These are phyloP conservation scores for Grantiella picta DNA, from an alignment of 2,113 vertebrate species.

Conservation along the genomic window DNA sequence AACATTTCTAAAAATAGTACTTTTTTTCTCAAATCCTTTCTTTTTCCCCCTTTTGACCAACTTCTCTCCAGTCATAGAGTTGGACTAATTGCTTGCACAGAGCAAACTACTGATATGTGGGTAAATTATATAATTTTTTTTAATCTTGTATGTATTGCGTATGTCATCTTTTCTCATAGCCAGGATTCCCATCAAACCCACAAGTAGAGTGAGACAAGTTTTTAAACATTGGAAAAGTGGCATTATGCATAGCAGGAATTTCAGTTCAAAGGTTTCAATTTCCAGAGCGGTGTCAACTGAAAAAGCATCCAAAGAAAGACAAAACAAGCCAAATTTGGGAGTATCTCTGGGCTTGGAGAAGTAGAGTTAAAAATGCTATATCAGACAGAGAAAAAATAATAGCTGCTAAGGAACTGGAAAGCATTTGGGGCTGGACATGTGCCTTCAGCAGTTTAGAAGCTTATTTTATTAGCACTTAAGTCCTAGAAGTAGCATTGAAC, in stretches of 20 bases:
- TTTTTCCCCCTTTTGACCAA: neutral
- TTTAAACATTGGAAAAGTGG: neutral
- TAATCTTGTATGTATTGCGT: neutral
- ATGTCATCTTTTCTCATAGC: neutral
- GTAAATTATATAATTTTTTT: neutral
- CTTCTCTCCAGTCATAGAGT: neutral
- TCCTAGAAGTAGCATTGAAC: conserved; percentile 62
- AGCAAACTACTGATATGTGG: neutral
- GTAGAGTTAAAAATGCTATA: neutral
- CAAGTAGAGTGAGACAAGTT: neutral
- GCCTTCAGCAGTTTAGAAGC: conserved; percentile 47
- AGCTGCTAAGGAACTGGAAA: conserved; percentile 9
- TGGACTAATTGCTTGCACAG: neutral
- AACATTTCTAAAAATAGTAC: neutral
- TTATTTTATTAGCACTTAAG: conserved; percentile 65
- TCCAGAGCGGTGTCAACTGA: neutral
- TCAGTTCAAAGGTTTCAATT: neutral
- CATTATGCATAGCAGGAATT: neutral
- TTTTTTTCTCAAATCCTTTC: neutral
- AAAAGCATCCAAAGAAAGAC: neutral
- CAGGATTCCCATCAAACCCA: neutral
- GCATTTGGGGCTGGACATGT: conserved; percentile 15
- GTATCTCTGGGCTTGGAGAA: neutral
- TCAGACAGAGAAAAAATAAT: neutral
- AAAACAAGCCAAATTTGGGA: neutral